Evolutionary conservation across 2,797 vertebrate genomes (phyloP), one percentile per base, ranked within the genome.

Genomic region (Tinamus major): DNA sequence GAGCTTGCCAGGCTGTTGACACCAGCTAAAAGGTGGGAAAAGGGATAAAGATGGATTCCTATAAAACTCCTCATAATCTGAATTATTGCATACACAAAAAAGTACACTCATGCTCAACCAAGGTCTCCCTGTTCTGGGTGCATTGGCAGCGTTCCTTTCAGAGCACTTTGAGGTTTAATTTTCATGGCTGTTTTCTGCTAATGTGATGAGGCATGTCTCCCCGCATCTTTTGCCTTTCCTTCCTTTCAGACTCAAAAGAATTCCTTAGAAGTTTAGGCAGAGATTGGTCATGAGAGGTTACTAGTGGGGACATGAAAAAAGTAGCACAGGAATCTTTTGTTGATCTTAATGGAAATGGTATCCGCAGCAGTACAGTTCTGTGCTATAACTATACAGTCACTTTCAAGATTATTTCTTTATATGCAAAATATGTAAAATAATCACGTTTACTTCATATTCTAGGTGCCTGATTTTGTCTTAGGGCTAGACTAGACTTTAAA

Each of bases 21-120:
- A 74, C 5, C 3, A 58, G n/a, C 10, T 13, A 46, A 69, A 42
- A 39, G 19, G 2, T 74, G 4, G 8, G 5, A 67, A 37, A 67
- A 19, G 17, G 12, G 15, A 11, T 68, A 62, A 39, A 4, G 21
- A 35, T 2, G 3, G 1, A 1, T 29, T n/a, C 39, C 4, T 4
- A 7, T 39, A 14, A n/a, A 51, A 64, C 24, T 68, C 11, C 13
- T 49, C 27, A 1, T 12, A 37, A 44, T 46, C 62, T 78, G 51
- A 29, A 61, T 62, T 51, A 46, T 5, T 49, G 26, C 2, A 3
- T 65, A 17, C 6, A 37, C 2, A 65, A 23, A 2, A 37, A 61
- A 71, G 24, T n/a, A 33, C 6, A 8, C 21, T 68, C 1, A 19
- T 31, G 8, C 24, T 75, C 26, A 53, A 0, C 7, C 59, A 56